These are phyloP conservation scores for Parazoanthus atlanticus DNA, from an alignment of 92 coral and sea anemone species.

Conservation along the genomic window DNA sequence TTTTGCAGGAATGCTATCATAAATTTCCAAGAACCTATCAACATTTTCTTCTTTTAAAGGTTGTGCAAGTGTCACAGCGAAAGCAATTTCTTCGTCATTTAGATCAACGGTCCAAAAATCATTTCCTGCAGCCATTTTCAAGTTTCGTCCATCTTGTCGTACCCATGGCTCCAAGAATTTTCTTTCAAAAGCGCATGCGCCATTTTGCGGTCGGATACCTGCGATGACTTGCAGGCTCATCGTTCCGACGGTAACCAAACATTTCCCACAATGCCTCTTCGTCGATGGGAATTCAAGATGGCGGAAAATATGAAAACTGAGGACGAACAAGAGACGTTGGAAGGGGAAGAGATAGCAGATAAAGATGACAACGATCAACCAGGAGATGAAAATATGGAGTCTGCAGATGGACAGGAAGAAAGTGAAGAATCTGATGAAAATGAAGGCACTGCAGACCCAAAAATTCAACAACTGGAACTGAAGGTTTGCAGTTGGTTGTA, in stretches of 20 bases:
- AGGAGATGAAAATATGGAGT: conserved; percentile 37
- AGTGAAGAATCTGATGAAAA: conserved; percentile 66
- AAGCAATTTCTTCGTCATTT: conserved; percentile 65
- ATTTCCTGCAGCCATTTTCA: conserved; percentile 70
- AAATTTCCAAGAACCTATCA: conserved; percentile 85
- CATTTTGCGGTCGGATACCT: not conserved
- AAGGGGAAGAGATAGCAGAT: conserved; percentile 43
- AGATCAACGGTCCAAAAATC: conserved; percentile 39
- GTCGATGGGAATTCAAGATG: conserved; percentile 62
- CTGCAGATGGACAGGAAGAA: conserved; percentile 61
- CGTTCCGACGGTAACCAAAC: not conserved
- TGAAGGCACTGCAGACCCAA: conserved; percentile 67
- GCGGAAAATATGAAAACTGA: conserved; percentile 88
- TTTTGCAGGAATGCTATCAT: conserved; percentile 89
- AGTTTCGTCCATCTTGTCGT: conserved; percentile 49
- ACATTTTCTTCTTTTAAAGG: conserved; percentile 89
- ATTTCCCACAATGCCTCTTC: conserved; percentile 17
- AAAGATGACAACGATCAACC: conserved; percentile 53
- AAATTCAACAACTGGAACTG: conserved; percentile 79
- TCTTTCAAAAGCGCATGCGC: conserved; percentile 14
- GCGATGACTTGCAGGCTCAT: conserved; percentile 1
- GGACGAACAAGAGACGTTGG: conserved; percentile 47
- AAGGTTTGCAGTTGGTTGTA: conserved; percentile 47
- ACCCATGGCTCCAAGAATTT: conserved; percentile 44
- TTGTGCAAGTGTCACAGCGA: conserved; percentile 81